Base-by-base conservation (phyloP, 1,140 invertebrate species). In the Zophobas morio region DNA sequence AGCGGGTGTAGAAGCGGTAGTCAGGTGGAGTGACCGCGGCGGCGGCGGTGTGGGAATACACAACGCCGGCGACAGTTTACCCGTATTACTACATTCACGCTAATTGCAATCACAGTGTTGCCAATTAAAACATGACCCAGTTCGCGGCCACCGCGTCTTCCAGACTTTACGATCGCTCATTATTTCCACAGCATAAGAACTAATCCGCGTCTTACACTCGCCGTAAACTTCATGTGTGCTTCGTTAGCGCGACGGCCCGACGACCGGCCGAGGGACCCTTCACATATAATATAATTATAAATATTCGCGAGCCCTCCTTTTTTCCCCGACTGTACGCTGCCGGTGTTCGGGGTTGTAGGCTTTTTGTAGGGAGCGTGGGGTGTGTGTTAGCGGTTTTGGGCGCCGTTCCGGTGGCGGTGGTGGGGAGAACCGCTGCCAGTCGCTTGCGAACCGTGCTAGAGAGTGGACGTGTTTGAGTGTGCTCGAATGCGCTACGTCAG, bases 311-410 rank as follows among this genome's bases (percentile, higher is more conserved):
- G 20, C 20, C 53, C 40, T 72, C 56, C 51, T 66, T 77, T 39
- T 77, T 76, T 33, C 75, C 54, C 49, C n/a, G 73, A 40, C 20
- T 60, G 75, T 77, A 72, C 78, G 54, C 78, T 81, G 82, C 76
- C 78, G 80, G 81, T 83, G 84, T 82, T 84, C 82, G 81, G 80
- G 81, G 81, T 81, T 80, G 82, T 81, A 82, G 81, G 82, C 82
- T 84, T 82, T 84, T 84, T 84, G 81, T 82, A 81, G 77, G 79
- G 82, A 82, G 82, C 79, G 81, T 81, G 83, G 81, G 83, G 80
- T 82, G 83, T 78, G 76, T 84, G 82, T 84, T 84, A 84, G 84
- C 81, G 84, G 84, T 84, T 85, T 78, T 75, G 72, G 77, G 81
- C 76, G 77, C 53, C 47, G 74, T 8, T 37, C 51, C 54, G 35